Base-by-base conservation (phyloP, 2,113 vertebrate genomes). In the Alaudala cheleensis region DNA sequence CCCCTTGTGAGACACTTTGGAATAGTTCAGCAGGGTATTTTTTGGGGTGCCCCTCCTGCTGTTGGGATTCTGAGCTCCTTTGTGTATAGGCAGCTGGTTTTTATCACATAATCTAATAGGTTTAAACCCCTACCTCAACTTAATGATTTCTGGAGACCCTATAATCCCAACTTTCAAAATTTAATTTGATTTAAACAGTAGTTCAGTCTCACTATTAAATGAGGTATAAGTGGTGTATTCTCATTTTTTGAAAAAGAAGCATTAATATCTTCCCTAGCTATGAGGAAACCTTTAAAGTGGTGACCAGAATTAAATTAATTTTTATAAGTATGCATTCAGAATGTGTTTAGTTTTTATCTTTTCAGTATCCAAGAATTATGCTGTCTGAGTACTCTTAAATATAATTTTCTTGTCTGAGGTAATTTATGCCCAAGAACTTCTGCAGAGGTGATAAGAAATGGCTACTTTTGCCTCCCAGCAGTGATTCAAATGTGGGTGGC, bases 381-480 rank as follows among this genome's bases (percentile, higher is more conserved):
- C 37, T 67, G 39, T 76, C 66, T 60, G 71, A 80, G 33, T 86
- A 73, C 29, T 77, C 62, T 88, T 90, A 83, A 94, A 92, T 77
- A 81, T 34, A 73, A 93, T 86, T 88, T 88, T 90, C 70, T 71
- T 95, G 22, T 81, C 54, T 53, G 25, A 80, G 14, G 37, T 77
- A 93, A 92, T 88, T 95, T 90, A 93, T 92, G 50, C 62, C 76
- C 53, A 90, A 81, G 85, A 90, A 73, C 24, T 72, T 82, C 60
- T 73, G 37, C 33, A 73, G 29, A 58, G 19, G 16, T 86, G 76
- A 82, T 90, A 83, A 94, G 73, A 86, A 81, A 86, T 45, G 26
- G 12, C 64, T 90, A 24, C 42, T 88, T 37, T 86, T 11, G 17
- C 54, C 42, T 67, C 92, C 40, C 51, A 74, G 58, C 34, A 66